These are phyloP conservation scores for Hirundo rustica DNA, from an alignment of 2,797 vertebrate genomes.

Conservation along the genomic window DNA sequence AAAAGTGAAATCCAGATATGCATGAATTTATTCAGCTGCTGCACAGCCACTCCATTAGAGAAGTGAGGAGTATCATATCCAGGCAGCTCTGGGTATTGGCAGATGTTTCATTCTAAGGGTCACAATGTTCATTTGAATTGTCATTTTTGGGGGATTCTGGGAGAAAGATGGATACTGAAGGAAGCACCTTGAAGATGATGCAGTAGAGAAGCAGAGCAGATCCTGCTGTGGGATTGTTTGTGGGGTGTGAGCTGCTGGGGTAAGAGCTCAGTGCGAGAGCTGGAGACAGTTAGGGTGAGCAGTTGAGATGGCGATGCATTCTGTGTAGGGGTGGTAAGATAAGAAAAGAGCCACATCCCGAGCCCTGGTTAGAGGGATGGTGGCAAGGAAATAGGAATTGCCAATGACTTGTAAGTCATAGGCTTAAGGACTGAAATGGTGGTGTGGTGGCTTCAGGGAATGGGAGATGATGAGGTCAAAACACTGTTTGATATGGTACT, in stretches of 20 bases:
- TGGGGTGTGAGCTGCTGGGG: neutral
- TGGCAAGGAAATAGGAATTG: neutral
- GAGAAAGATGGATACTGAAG: neutral
- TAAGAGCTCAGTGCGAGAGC: rapidly evolving
- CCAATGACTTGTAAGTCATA: neutral
- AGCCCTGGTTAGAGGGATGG: neutral
- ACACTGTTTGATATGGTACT: neutral
- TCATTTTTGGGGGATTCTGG: neutral
- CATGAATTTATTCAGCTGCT: constrained; percentile 48
- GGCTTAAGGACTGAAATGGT: neutral
- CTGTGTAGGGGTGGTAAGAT: neutral
- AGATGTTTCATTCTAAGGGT: constrained; percentile 28
- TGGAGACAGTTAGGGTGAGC: neutral
- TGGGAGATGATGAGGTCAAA: neutral
- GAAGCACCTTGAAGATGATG: neutral
- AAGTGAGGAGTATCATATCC: neutral
- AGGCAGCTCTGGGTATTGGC: neutral
- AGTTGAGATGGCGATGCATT: neutral
- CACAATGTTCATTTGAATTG: neutral
- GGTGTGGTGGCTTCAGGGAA: neutral
- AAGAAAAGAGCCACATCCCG: neutral
- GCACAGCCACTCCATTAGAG: constrained; percentile 25
- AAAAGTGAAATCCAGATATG: constrained; percentile 62
- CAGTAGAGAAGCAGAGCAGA: neutral
- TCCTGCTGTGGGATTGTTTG: neutral